Evolutionary conservation across 2,888 invertebrate species (phyloP).

Genomic region (Drosophila mercatorum): DNA sequence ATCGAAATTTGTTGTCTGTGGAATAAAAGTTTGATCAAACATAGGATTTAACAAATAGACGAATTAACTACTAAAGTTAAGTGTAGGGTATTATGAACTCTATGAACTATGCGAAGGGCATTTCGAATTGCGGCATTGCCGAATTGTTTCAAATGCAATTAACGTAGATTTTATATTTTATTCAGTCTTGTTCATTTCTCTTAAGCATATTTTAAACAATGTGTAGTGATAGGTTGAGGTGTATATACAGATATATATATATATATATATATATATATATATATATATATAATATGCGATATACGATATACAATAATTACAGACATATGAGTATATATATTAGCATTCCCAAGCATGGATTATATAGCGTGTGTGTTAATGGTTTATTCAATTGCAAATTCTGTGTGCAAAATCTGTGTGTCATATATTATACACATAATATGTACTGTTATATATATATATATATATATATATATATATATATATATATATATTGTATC

Average conservation of each 20-base stretch:
- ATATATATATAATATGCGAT: background rate
- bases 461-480: constrained; percentile 1
- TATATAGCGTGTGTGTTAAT: constrained; percentile 23
- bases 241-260: no score
- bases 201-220: constrained; percentile 21
- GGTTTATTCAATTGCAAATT: constrained; percentile 24
- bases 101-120: constrained; percentile 33
- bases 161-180: constrained; percentile 16
- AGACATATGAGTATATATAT: constrained; percentile 21
- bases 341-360: constrained; percentile 43
- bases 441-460: constrained; percentile 4
- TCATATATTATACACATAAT: constrained; percentile 30
- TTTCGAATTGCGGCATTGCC: constrained; percentile 16
- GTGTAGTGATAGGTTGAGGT: constrained; percentile 37
- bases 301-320: constrained; percentile 5
- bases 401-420: constrained; percentile 31
- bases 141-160: constrained; percentile 1
- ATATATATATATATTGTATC: constrained; percentile 15
- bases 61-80: no score
- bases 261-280: constrained; percentile 3
- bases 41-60: no score
- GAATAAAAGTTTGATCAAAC: no score
- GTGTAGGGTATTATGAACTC: background rate
- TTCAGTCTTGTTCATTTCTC: constrained; percentile 13
- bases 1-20: no score